Percentiles rank a stretch among this genome's conserved stretches.
These are phyloP conservation scores for Malacoraja senta DNA, from an alignment of 2,797 vertebrate genomes.

Conservation along the genomic window DNA sequence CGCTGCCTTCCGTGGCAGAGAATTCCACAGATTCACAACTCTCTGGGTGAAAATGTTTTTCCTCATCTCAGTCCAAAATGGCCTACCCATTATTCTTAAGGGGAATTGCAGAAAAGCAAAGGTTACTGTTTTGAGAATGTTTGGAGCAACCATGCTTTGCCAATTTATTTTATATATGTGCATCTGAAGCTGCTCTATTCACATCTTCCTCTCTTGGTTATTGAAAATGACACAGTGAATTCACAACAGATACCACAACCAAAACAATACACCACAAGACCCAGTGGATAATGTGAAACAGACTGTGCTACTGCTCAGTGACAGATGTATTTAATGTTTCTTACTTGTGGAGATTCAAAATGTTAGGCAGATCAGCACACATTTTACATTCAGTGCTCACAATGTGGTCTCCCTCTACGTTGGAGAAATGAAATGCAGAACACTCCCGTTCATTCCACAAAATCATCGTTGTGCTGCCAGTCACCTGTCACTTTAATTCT, in stretches of 20 bases:
- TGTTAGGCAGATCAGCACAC: not conserved
- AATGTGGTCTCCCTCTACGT: too few relatives aligned
- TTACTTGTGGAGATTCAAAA: not conserved
- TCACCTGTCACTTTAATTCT: too few relatives aligned
- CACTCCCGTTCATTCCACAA: too few relatives aligned
- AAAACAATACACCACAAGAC: not conserved
- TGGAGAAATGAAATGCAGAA: too few relatives aligned
- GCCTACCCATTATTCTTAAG: too few relatives aligned
- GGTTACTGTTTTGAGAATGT: not conserved
- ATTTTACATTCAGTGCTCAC: too few relatives aligned
- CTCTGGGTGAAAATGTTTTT: too few relatives aligned
- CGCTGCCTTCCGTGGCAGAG: too few relatives aligned
- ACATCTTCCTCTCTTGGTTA: not conserved
- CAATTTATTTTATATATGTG: not conserved
- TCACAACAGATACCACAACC: not conserved
- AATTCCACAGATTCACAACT: too few relatives aligned
- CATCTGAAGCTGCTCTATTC: not conserved
- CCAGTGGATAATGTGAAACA: not conserved
- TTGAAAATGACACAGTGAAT: constrained; percentile 4
- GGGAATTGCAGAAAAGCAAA: not conserved
- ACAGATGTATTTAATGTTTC: not conserved
- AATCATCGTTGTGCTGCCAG: too few relatives aligned
- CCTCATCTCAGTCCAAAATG: too few relatives aligned
- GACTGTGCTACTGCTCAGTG: too few relatives aligned
- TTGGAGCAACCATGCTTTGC: not conserved